phyloP scores from a whole-genome alignment of 2,888 invertebrate species.

The Lasioglossum figueresi region DNA sequence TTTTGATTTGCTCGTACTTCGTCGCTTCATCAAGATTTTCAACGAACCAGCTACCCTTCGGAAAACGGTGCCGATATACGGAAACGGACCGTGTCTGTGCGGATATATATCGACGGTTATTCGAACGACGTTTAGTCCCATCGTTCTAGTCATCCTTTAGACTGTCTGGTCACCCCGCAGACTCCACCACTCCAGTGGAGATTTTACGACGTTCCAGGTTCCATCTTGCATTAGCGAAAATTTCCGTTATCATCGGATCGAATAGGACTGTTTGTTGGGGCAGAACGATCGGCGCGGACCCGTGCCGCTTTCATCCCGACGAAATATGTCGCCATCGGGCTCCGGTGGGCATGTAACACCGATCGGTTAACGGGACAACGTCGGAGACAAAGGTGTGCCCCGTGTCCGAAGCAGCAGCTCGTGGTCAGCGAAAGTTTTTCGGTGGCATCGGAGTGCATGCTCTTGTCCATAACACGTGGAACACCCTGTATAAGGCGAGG shows the following conservation, averaged over 20 bases:
- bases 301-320: background rate
- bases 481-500: constrained; percentile 75
- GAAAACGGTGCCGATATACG: background rate
- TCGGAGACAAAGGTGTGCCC: constrained; percentile 38
- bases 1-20: background rate
- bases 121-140: background rate
- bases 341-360: background rate
- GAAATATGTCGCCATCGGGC: background rate
- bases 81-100: too few species aligned
- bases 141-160: constrained; percentile 5
- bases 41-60: background rate
- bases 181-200: background rate
- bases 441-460: constrained; percentile 35
- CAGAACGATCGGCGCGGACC: background rate
- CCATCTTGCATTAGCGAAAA: background rate
- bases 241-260: background rate
- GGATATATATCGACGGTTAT: too few species aligned
- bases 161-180: background rate
- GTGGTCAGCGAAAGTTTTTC: constrained; percentile 42
- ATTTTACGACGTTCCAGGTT: background rate
- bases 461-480: constrained; percentile 36
- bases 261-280: background rate
- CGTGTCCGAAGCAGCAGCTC: background rate
- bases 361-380: constrained; percentile 23
- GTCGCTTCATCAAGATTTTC: background rate